phyloP scores from a whole-genome alignment of 2,113 vertebrate genomes.

The Glaucidium brasilianum region DNA sequence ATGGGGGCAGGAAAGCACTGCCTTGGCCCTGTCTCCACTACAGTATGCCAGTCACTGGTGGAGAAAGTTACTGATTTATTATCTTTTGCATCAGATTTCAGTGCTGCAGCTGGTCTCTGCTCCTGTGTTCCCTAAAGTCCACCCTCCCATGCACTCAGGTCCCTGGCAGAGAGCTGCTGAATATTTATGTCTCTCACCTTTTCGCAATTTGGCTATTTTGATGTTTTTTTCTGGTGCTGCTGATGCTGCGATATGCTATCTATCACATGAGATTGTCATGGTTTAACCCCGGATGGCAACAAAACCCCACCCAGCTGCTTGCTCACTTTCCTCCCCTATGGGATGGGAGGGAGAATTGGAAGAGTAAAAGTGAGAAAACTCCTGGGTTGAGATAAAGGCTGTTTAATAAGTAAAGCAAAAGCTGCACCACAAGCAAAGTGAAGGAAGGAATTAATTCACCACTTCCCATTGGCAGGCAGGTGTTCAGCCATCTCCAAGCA shows the following conservation, averaged over 20 bases:
- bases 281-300: too few species aligned
- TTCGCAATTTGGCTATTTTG: neutral
- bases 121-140: neutral
- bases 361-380: too few species aligned
- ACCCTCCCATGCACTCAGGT: neutral
- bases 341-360: too few species aligned
- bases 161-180: neutral
- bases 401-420: too few species aligned
- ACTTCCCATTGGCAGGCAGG: too few species aligned
- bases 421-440: too few species aligned
- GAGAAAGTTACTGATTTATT: neutral
- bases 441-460: too few species aligned
- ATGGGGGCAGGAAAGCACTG: neutral
- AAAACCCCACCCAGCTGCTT: too few species aligned
- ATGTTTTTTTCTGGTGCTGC: neutral
- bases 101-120: neutral
- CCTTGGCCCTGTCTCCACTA: neutral
- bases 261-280: neutral
- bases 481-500: too few species aligned
- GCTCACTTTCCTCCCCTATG: too few species aligned
- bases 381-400: too few species aligned
- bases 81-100: neutral
- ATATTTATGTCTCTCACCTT: neutral
- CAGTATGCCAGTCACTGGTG: neutral
- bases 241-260: neutral